Conservation (phyloP, 2,113 vertebrate genomes). For the Phaetusa simplex region DNA sequence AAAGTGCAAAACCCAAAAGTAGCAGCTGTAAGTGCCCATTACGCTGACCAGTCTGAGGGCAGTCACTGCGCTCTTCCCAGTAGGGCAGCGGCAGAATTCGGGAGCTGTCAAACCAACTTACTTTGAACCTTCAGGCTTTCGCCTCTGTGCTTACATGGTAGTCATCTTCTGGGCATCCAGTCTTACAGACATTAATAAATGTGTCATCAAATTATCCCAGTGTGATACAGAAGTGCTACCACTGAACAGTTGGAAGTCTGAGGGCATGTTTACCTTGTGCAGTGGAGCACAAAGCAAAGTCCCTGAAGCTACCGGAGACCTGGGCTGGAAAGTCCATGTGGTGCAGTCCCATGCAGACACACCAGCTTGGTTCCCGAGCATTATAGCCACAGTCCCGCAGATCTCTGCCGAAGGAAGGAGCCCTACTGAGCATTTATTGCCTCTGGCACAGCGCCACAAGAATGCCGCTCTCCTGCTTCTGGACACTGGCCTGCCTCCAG, state of each 20-base stretch:
- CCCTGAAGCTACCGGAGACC: not conserved
- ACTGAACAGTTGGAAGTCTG: not conserved
- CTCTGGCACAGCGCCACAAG: not conserved
- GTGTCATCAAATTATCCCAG: constrained; percentile 3
- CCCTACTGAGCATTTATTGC: not conserved
- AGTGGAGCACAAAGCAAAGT: not conserved
- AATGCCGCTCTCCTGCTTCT: not conserved
- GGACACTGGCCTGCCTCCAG: not conserved
- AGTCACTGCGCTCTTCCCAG: not conserved
- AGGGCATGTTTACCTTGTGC: constrained; percentile 7
- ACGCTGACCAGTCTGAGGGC: not conserved
- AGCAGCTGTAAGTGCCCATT: not conserved
- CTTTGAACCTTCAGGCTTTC: not conserved
- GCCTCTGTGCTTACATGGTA: not conserved
- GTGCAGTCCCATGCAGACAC: not conserved
- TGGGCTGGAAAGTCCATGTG: not conserved
- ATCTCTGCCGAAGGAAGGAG: not conserved
- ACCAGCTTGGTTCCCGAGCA: not conserved
- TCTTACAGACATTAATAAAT: not conserved
- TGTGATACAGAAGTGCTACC: not conserved
- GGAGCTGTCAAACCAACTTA: not conserved
- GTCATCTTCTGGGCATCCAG: not conserved
- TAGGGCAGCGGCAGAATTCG: not conserved
- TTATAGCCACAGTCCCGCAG: not conserved
- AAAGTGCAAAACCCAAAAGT: not conserved